Conservation (phyloP, 2,888 invertebrate genomes). For the Cataglyphis albicans region DNA sequence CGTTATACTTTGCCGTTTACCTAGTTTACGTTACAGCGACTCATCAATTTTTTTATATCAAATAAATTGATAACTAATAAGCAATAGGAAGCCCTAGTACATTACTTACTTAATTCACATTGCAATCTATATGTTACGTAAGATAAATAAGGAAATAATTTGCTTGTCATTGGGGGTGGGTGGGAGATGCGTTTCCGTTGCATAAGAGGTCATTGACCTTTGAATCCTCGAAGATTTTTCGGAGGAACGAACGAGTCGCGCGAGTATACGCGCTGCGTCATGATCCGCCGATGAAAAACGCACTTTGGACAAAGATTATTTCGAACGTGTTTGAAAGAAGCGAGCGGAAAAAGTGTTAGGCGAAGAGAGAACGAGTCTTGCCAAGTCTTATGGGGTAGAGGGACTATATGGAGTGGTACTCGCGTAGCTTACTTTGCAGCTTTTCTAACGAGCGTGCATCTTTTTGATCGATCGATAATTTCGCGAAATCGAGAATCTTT, state of each 20-base stretch:
- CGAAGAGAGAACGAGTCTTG: conserved; percentile 22
- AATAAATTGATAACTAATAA: not conserved
- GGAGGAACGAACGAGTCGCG: conserved; percentile 14
- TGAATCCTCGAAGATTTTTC: not conserved
- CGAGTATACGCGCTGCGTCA: conserved; percentile 31
- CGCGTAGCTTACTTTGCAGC: conserved; percentile 53
- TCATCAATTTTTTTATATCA: conserved; percentile 11
- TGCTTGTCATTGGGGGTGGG: not conserved
- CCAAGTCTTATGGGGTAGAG: conserved; percentile 28
- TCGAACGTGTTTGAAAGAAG: conserved; percentile 28
- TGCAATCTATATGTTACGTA: not conserved
- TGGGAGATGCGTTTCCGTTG: too few species aligned
- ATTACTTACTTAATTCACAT: too few species aligned
- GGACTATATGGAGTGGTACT: conserved; percentile 8
- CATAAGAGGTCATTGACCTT: not conserved
- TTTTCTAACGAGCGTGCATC: conserved; percentile 39
- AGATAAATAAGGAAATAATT: not conserved
- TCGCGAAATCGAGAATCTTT: not conserved
- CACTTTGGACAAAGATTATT: conserved; percentile 44
- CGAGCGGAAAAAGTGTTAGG: conserved; percentile 10
- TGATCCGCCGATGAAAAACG: conserved; percentile 35
- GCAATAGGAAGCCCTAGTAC: too few species aligned
- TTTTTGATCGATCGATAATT: conserved; percentile 13
- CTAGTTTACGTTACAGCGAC: not conserved
- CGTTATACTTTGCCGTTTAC: too few species aligned